Conservation (phyloP, 2,888 invertebrate species). For the Eudemis profundana region DNA sequence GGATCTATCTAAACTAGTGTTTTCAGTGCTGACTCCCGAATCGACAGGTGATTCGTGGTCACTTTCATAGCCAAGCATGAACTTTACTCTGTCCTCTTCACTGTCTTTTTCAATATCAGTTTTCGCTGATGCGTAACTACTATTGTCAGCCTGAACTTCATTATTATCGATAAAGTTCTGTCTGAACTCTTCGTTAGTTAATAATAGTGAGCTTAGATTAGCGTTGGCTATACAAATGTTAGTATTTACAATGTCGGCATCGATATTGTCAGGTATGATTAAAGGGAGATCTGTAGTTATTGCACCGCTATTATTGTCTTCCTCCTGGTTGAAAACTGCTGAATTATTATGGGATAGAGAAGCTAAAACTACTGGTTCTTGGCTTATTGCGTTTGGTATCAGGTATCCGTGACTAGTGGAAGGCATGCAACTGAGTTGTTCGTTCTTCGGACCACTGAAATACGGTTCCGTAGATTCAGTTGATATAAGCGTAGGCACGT, state of each 20-base stretch:
- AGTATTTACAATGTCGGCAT: constrained; percentile 72
- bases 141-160: constrained; percentile 58
- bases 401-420: constrained; percentile 88
- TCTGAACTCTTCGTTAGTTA: constrained; percentile 80
- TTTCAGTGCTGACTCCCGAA: constrained; percentile 90
- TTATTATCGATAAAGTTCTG: constrained; percentile 66
- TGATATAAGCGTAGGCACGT: constrained; percentile 73
- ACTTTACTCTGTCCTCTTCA: constrained; percentile 72
- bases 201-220: constrained; percentile 85
- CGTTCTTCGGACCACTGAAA: constrained; percentile 68
- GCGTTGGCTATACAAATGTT: constrained; percentile 88
- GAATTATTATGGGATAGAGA: constrained; percentile 81
- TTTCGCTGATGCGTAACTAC: constrained; percentile 73
- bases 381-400: constrained; percentile 86
- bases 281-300: constrained; percentile 70
- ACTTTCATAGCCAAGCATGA: constrained; percentile 80
- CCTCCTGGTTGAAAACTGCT: constrained; percentile 76
- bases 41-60: constrained; percentile 83
- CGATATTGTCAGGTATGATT: constrained; percentile 76
- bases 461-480: constrained; percentile 64
- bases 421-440: constrained; percentile 81
- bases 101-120: constrained; percentile 62
- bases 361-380: constrained; percentile 83
- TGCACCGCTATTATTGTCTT: constrained; percentile 61
- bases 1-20: constrained; percentile 88